A percentile compares a stretch with the other conserved stretches of the same genome.
phyloP scores from a whole-genome alignment of 2,888 invertebrate genomes.

The Gisinianus flammeolus region DNA sequence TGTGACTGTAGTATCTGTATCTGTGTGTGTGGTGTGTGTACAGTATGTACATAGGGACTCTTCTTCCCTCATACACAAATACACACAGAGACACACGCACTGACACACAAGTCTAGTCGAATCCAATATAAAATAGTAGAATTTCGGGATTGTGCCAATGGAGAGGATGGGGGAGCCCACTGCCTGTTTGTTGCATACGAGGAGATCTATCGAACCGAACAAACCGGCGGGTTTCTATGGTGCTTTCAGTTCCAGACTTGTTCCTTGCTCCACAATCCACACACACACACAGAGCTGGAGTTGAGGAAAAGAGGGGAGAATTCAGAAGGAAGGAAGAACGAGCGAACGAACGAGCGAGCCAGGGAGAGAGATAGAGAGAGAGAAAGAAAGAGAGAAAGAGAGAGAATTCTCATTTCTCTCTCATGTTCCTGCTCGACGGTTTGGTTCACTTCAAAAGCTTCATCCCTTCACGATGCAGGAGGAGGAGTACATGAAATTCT shows the following conservation, averaged over 20 bases:
- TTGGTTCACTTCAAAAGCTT: conserved; percentile 5
- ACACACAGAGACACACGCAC: not conserved
- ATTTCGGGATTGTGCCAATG: conserved; percentile 18
- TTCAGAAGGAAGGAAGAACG: no score
- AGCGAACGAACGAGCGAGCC: not conserved
- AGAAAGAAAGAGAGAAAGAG: not conserved
- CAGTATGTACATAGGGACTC: no score
- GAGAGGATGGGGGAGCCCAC: conserved; percentile 10
- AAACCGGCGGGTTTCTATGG: conserved; percentile 36
- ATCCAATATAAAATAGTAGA: not conserved
- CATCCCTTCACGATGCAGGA: conserved; percentile 5
- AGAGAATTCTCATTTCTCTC: conserved; percentile 16
- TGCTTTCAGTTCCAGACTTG: conserved; percentile 34
- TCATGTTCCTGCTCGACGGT: not conserved
- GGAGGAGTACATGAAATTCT: not conserved
- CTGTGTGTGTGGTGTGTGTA: no score
- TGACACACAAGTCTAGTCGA: not conserved
- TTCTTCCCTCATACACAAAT: not conserved
- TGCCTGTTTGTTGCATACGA: conserved; percentile 7
- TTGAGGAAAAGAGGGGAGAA: conserved; percentile 16
- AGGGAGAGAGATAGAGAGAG: not conserved
- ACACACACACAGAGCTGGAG: not conserved
- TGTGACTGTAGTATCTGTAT: no score
- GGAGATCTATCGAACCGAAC: conserved; percentile 31
- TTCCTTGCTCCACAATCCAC: not conserved